phyloP scores from a whole-genome alignment of 1,140 invertebrate genomes.

The Antheraea mylitta region DNA sequence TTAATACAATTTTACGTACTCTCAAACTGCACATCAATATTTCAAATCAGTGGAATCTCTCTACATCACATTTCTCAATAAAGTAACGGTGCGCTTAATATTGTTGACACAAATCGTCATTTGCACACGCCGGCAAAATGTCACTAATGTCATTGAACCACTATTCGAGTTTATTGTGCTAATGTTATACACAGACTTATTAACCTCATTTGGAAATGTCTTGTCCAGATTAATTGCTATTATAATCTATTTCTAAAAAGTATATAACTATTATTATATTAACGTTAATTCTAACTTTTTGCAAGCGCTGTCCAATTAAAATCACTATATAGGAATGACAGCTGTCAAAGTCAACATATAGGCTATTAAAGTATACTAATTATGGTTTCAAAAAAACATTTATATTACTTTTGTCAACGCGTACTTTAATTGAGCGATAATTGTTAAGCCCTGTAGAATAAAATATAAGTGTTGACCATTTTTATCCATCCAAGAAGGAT shows the following conservation, averaged over 20 bases:
- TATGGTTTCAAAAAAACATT: no score
- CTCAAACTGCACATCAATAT: background rate
- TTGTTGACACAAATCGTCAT: constrained; percentile 8
- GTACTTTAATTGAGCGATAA: no score
- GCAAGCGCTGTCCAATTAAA: no score
- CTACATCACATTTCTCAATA: constrained; percentile 5
- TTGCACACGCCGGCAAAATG: constrained; percentile 1
- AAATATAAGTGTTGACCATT: no score
- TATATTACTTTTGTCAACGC: no score
- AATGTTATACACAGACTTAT: constrained; percentile 8
- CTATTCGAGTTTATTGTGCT: constrained; percentile 8
- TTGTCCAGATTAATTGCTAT: constrained; percentile 4
- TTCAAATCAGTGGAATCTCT: background rate
- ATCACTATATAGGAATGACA: no score
- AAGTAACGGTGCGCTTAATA: constrained; percentile 1
- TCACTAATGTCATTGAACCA: constrained; percentile 8
- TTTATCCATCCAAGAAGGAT: no score
- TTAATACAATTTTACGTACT: no score
- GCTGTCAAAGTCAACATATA: no score
- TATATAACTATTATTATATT: background rate
- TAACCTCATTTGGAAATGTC: constrained; percentile 10
- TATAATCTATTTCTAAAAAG: constrained; percentile 5
- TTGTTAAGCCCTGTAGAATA: no score
- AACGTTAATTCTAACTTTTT: no score
- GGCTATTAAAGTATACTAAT: no score